A percentile compares a stretch with the other conserved stretches of the same genome.
Evolutionary conservation across 2,888 invertebrate species (phyloP).

Genomic region (Dryobotodes eremita): DNA sequence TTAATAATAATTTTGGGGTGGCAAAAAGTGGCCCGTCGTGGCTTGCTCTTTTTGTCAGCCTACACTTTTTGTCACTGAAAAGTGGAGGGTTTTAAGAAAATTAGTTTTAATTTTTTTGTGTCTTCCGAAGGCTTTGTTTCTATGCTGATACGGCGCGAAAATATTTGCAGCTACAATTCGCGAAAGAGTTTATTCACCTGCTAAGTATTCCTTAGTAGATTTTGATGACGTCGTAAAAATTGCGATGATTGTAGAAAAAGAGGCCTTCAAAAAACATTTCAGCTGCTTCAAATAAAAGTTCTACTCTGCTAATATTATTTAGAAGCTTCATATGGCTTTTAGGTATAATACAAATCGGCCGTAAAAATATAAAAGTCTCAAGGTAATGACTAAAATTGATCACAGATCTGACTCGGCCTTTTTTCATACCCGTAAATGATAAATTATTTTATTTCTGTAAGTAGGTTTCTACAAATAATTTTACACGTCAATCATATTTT

Average conservation of each 20-base stretch:
- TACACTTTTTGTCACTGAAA: constrained; percentile 68
- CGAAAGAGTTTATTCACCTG: not conserved
- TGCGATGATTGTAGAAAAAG: not conserved
- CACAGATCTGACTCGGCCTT: too few species aligned
- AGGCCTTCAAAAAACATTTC: not conserved
- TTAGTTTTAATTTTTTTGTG: constrained; percentile 70
- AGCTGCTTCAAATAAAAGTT: not conserved
- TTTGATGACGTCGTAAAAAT: not conserved
- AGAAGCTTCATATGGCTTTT: too few species aligned
- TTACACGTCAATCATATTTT: too few species aligned
- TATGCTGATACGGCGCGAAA: constrained; percentile 2
- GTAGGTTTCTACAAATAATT: too few species aligned
- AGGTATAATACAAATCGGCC: too few species aligned
- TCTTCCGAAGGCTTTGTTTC: constrained; percentile 31
- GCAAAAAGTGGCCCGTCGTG: constrained; percentile 79
- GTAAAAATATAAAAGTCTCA: not conserved
- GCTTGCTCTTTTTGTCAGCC: constrained; percentile 74
- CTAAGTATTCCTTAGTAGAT: not conserved
- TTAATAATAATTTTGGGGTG: constrained; percentile 88
- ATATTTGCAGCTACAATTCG: not conserved
- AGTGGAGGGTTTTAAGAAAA: constrained; percentile 80
- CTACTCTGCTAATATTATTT: not conserved
- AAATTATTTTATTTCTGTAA: too few species aligned
- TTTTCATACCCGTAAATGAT: too few species aligned
- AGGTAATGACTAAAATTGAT: not conserved